Evolutionary conservation across 2,888 invertebrate species (phyloP), one percentile per base, ranked within the genome.

Genomic region (Netelia fuscicornis): DNA sequence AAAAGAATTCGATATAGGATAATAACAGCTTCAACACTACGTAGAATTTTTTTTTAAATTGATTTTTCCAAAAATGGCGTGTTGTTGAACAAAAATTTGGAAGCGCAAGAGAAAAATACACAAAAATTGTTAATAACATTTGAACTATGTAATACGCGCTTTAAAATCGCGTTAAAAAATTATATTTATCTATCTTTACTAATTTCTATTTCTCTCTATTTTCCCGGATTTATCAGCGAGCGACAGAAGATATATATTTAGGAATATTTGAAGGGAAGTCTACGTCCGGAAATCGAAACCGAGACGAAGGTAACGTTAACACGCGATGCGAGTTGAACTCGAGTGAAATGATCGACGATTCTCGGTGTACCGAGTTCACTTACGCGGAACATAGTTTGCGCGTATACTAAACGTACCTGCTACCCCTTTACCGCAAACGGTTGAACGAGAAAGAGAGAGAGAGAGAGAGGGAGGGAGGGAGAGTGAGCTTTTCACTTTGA

Each of bases 401-500:
- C 11, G 48, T 30, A 5, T 2, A 30, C 30, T 30, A 5, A 30
- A 30, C 30, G 30, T 30, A 30, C 2, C 30, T 17, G 17, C 17
- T 17, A 5, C 30, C 5, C 3, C 30, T 30, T 30, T 30, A 5
- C 30, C 30, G 30, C 30, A 30, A 5, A 30, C 30, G 30, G 6
- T 30, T 30, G 30, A 30, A 30, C 30, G 30, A 30, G 3, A 30
- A 30, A 30, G 30, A 30, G 30, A 30, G 30, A 30, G 30, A 25
- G 30, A 25, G 25, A 25, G 25, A 25, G 25, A 25, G 25, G 1
- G 25, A 60, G 44, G 58, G 60, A 44, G 72, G 42, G 42, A 48
- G 54, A 65, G 65, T 42, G 37, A 37, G 65, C 76, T 76, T 76
- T 76, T 76, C 65, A 56, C 76, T 76, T 65, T 65, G 65, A 67